Base-by-base conservation (phyloP, 2,113 vertebrate species). In the Crotalus helleri region DNA sequence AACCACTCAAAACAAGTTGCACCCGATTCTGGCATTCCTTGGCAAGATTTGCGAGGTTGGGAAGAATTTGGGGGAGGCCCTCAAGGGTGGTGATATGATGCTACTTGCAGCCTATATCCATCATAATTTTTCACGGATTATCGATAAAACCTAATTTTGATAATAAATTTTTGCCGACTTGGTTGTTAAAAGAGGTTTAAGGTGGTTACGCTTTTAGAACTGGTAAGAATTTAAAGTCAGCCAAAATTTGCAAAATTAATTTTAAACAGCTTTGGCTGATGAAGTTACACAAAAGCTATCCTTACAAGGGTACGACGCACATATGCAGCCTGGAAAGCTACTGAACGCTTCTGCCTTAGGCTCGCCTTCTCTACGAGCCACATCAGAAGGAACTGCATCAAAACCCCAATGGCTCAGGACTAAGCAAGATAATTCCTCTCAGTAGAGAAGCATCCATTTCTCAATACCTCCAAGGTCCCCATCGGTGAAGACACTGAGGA, bases 401-500 rank as follows among this genome's bases (percentile, higher is more conserved):
- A 4, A 46, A 11, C 55, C 15, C 55, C 55, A 57, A 19, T 15
- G 55, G 19, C 55, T 57, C 17, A 49, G 24, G 23, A 15, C n/a
- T 10, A 44, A 59, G 33, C 55, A 91, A 53, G 15, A 11, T 15
- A 33, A 7, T 5, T 57, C 23, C 57, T 53, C 69, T 57, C 11
- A 0, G 8, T 15, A 39, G 1, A 87, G 57, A 59, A 33, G 7
- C 10, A 19, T 1, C 49, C 15, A 0, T 33, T 39, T 11, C 33
- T 26, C 59, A 97, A 0, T 98, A 99, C 99, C 99, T 98, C 99
- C 99, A 15, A 99, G 98, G 96, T 99, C 99, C 85, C 99, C 99
- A 11, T 99, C 99, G 0, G 99, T 99, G 97, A 99, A 99, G 96
- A 99, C 97, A 1, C 98, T 99, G 94, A 99, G 98, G 97, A 99